A percentile compares a stretch with the other conserved stretches of the same genome.
These are phyloP conservation scores for Sakesphorus luctuosus DNA, from an alignment of 2,113 vertebrate species.

Conservation along the genomic window DNA sequence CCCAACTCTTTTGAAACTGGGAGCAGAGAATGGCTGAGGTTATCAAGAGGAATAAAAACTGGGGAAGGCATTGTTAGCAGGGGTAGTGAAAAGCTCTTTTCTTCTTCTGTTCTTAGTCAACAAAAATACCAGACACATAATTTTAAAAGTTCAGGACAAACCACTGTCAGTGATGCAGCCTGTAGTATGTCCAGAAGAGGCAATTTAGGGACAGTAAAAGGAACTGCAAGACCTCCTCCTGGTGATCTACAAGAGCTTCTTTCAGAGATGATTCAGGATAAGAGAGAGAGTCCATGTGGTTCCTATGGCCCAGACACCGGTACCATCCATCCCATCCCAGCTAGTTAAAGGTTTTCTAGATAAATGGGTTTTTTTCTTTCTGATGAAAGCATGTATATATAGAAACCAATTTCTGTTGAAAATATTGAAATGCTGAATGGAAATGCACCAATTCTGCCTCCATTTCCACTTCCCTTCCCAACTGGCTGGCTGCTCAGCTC, in stretches of 20 bases:
- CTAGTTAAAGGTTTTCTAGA: neutral
- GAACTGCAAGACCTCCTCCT: neutral
- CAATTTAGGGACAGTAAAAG: neutral
- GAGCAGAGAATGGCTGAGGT: neutral
- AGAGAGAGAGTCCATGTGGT: neutral
- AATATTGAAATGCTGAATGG: neutral
- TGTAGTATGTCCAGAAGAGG: neutral
- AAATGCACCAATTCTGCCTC: neutral
- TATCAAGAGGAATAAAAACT: conserved; percentile 16
- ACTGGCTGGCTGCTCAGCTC: neutral
- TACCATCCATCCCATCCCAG: neutral
- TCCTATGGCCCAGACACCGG: neutral
- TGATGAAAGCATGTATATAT: neutral
- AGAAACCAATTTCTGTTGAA: neutral
- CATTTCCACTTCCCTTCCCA: accelerated
- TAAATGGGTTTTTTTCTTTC: neutral
- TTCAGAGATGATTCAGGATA: neutral
- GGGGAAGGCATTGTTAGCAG: neutral
- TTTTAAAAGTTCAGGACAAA: neutral
- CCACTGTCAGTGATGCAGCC: neutral
- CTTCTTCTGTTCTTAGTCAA: neutral
- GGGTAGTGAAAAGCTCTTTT: neutral
- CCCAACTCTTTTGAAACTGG: neutral
- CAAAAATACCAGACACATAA: neutral
- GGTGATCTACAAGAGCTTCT: neutral